Evolutionary conservation across 2,888 invertebrate species (phyloP).

Genomic region (Neelides folsomi): DNA sequence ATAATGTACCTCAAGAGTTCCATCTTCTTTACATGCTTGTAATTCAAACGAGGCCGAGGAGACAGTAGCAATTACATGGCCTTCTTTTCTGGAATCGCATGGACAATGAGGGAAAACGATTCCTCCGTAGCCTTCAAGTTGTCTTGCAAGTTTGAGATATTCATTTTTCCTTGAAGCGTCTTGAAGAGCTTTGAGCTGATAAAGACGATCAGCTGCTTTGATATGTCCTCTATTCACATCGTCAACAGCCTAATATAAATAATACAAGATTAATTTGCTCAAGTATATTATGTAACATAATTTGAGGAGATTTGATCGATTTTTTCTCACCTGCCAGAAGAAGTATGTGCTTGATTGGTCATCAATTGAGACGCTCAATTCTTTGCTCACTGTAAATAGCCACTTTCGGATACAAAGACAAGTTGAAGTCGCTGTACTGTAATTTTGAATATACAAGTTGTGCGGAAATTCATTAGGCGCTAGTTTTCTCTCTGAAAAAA

Average conservation of each 20-base stretch:
- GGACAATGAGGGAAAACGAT: constrained; percentile 87
- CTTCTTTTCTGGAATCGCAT: constrained; percentile 78
- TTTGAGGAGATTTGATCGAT: background rate
- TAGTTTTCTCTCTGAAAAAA: constrained; percentile 67
- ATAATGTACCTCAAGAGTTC: constrained; percentile 49
- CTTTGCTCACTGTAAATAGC: constrained; percentile 63
- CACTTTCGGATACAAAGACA: constrained; percentile 80
- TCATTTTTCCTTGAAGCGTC: constrained; percentile 72
- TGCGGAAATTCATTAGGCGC: constrained; percentile 90
- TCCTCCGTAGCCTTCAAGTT: constrained; percentile 83
- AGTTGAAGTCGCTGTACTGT: constrained; percentile 90
- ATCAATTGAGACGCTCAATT: constrained; percentile 51
- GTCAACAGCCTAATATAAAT: constrained; percentile 58
- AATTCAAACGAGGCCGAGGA: constrained; percentile 55
- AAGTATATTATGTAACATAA: background rate
- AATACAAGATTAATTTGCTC: too few relatives aligned
- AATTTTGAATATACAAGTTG: constrained; percentile 96
- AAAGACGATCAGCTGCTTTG: constrained; percentile 75
- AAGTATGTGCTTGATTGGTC: constrained; percentile 69
- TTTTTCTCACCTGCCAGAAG: constrained; percentile 63
- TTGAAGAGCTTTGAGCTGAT: constrained; percentile 91
- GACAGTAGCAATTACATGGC: constrained; percentile 65
- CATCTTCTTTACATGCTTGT: constrained; percentile 71
- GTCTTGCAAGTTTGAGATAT: constrained; percentile 70
- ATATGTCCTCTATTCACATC: constrained; percentile 90